Percentiles rank a stretch among this genome's conserved stretches.
phyloP scores from a whole-genome alignment of 2,888 invertebrate genomes.

The Cacoxenus indagator region DNA sequence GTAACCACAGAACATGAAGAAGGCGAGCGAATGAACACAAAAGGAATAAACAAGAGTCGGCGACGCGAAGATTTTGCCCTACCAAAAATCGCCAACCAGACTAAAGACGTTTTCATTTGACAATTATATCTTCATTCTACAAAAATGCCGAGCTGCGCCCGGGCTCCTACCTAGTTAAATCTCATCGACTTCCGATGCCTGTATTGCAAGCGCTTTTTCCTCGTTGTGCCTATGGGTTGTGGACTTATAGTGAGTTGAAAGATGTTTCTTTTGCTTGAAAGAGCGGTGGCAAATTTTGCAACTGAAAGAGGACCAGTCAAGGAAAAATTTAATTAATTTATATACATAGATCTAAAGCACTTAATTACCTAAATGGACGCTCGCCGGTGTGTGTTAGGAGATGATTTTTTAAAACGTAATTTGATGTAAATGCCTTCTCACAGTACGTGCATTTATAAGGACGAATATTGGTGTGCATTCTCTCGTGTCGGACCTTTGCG shows the following conservation, averaged over 20 bases:
- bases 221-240: constrained; percentile 55
- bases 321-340: neutral
- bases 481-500: constrained; percentile 52
- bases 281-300: constrained; percentile 56
- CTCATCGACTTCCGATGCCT: no score
- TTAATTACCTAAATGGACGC: constrained; percentile 48
- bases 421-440: constrained; percentile 59
- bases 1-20: no score
- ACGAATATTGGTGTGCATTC: constrained; percentile 61
- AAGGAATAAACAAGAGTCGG: no score
- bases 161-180: no score
- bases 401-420: constrained; percentile 54
- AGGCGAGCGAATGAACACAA: no score
- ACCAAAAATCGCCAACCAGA: no score
- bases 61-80: no score
- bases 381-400: constrained; percentile 56
- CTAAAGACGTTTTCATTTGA: no score
- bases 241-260: constrained; percentile 52
- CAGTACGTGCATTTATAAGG: constrained; percentile 55
- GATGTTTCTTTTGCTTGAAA: constrained; percentile 56
- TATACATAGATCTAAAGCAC: neutral
- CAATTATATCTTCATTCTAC: no score
- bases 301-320: constrained; percentile 26
- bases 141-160: no score
- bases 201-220: constrained; percentile 39